Conservation (phyloP, 2,113 vertebrate species). For the Gambusia affinis region DNA sequence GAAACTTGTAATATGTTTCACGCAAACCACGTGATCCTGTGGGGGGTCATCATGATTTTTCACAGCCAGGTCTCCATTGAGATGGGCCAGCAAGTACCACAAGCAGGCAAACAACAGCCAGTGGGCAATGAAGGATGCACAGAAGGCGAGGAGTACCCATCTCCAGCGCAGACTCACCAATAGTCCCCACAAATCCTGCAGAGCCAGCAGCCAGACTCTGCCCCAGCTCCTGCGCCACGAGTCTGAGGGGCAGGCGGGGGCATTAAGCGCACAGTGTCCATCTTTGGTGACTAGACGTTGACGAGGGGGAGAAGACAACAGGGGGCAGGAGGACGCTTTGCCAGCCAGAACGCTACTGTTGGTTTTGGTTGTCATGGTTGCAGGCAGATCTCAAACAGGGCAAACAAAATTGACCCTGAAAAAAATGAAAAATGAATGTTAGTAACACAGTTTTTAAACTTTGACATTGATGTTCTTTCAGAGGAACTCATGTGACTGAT, state of each 20-base stretch:
- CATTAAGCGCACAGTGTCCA: constrained; percentile 83
- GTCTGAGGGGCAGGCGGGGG: constrained; percentile 45
- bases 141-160: constrained; percentile 95
- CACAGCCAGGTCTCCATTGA: constrained; percentile 94
- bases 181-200: constrained; percentile 93
- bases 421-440: neutral
- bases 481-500: neutral
- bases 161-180: constrained; percentile 95
- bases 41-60: constrained; percentile 89
- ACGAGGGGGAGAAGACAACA: constrained; percentile 78
- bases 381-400: constrained; percentile 19
- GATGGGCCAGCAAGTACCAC: constrained; percentile 94
- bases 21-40: constrained; percentile 92
- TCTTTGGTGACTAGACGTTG: constrained; percentile 93
- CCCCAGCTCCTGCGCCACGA: constrained; percentile 65
- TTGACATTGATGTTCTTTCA: neutral
- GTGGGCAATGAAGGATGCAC: constrained; percentile 91
- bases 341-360: constrained; percentile 71
- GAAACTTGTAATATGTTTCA: constrained; percentile 95
- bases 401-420: constrained; percentile 44
- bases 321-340: constrained; percentile 84
- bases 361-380: constrained; percentile 73
- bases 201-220: constrained; percentile 80
- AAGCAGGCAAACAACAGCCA: constrained; percentile 97
- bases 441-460: neutral